Evolutionary conservation across 2,888 invertebrate genomes (phyloP).

Genomic region (Agonopterix heracliana): DNA sequence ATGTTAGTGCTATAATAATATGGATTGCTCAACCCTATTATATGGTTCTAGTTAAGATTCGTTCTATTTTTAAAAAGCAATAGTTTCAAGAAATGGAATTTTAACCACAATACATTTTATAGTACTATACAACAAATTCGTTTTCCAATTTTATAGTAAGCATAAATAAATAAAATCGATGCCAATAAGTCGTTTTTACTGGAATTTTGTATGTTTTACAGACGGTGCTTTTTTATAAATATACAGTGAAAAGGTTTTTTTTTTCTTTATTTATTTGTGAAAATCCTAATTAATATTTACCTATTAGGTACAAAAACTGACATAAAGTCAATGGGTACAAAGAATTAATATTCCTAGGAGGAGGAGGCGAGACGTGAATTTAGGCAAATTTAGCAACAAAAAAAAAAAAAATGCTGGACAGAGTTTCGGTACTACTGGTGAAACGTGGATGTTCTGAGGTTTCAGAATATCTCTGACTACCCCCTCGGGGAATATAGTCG

Average conservation of each 20-base stretch:
- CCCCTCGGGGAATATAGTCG: no score
- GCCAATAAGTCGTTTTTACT: conserved; percentile 63
- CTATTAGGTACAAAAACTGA: no score
- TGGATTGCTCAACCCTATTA: conserved; percentile 56
- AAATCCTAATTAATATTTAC: not conserved
- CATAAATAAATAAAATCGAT: conserved; percentile 51
- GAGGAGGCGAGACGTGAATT: no score
- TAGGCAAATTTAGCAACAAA: no score
- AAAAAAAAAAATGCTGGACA: no score
- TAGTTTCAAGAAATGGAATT: conserved; percentile 26
- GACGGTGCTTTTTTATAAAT: conserved; percentile 74
- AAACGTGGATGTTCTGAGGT: no score
- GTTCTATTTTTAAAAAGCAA: conserved; percentile 31
- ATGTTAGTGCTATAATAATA: conserved; percentile 34
- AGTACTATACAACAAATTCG: conserved; percentile 40
- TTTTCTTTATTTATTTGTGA: conserved; percentile 15
- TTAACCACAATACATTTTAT: conserved; percentile 55
- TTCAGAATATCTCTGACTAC: no score
- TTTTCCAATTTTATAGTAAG: conserved; percentile 47
- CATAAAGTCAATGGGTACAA: no score
- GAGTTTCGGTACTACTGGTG: no score
- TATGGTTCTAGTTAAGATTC: conserved; percentile 25
- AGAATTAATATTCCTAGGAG: no score
- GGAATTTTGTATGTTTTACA: conserved; percentile 72
- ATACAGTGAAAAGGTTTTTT: conserved; percentile 35